Evolutionary conservation across 2,797 vertebrate genomes (phyloP).

Genomic region (Cynopterus sphinx): DNA sequence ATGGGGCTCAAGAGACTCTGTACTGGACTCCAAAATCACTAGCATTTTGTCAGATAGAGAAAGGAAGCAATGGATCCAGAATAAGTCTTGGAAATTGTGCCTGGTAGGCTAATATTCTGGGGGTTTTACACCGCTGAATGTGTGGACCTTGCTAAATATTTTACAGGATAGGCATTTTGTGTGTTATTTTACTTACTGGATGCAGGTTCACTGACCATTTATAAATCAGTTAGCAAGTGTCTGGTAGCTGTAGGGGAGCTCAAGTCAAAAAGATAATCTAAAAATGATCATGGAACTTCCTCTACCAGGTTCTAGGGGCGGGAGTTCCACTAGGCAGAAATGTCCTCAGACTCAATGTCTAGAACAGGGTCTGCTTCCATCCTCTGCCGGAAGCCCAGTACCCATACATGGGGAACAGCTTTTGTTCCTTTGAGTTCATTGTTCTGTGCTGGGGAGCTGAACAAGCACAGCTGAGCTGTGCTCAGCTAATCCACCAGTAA

Average conservation of each 20-base stretch:
- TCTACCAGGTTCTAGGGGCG: background rate
- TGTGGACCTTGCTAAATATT: background rate
- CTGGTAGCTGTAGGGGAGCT: background rate
- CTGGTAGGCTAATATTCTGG: background rate
- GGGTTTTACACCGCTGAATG: background rate
- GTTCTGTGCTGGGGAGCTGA: background rate
- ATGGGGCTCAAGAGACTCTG: background rate
- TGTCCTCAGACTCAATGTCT: background rate
- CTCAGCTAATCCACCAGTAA: background rate
- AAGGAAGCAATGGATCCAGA: background rate
- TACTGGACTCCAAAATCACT: background rate
- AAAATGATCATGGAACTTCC: background rate
- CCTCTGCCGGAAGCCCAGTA: background rate
- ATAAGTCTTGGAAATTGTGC: background rate
- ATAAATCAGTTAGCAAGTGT: background rate
- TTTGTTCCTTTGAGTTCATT: background rate
- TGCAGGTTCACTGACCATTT: background rate
- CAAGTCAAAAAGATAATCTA: background rate
- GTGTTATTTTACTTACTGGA: background rate
- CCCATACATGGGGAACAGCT: background rate
- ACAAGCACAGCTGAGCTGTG: background rate
- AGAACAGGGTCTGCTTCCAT: background rate
- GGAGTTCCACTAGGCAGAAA: background rate
- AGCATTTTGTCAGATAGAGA: background rate
- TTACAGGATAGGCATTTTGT: background rate